A percentile compares a stretch with the other conserved stretches of the same genome.
Evolutionary conservation across 2,113 vertebrate species (phyloP).

Genomic region (Chaenocephalus aceratus): DNA sequence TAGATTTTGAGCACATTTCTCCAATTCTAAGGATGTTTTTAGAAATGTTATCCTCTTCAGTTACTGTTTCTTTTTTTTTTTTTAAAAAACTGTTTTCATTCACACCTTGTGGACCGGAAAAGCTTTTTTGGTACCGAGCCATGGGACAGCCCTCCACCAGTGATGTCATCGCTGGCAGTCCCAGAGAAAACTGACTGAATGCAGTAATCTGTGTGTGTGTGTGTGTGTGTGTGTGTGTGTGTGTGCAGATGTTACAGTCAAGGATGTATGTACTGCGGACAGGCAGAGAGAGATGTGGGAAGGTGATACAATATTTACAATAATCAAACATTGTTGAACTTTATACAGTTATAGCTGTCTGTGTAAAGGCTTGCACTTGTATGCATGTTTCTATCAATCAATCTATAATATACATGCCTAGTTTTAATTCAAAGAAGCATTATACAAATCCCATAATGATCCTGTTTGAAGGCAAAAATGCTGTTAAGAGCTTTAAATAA

Average conservation of each 20-base stretch:
- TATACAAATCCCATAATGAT: not conserved
- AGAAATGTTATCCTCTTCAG: not conserved
- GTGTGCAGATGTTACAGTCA: not conserved
- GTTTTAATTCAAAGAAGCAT: not conserved
- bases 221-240: conserved; percentile 6
- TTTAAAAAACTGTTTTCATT: no score
- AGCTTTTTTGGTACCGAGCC: conserved; percentile 40
- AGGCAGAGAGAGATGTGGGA: not conserved
- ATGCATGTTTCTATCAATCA: conserved; percentile 1
- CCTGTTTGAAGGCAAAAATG: not conserved
- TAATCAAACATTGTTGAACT: conserved; percentile 21
- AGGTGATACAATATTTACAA: conserved; percentile 43
- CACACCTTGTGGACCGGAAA: not conserved
- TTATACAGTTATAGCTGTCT: not conserved
- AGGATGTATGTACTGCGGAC: not conserved
- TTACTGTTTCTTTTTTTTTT: not conserved
- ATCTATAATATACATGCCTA: not conserved
- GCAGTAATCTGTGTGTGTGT: conserved; percentile 3
- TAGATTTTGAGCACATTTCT: no score
- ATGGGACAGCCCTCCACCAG: conserved; percentile 37
- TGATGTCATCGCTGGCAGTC: conserved; percentile 36
- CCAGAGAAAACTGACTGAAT: conserved; percentile 47
- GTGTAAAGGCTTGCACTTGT: not conserved
- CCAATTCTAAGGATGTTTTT: no score
- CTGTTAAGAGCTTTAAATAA: not conserved